Conservation (phyloP, 1,140 invertebrate species). For the Pseudomyrmex cubaensis region DNA sequence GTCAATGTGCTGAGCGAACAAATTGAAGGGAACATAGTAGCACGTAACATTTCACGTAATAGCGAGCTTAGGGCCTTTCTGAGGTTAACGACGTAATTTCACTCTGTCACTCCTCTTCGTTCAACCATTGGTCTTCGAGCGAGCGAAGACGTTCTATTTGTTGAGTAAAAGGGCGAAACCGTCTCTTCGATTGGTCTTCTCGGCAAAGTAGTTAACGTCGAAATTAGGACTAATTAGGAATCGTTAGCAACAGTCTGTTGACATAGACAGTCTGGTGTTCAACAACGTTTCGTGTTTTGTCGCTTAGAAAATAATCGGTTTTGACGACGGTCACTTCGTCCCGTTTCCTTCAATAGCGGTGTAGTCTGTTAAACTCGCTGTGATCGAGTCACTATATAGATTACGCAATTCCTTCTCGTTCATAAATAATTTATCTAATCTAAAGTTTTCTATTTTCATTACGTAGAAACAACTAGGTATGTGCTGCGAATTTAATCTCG, state of each 20-base stretch:
- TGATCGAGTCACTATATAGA: too few relatives aligned
- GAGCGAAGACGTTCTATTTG: slow-evolving; percentile 49
- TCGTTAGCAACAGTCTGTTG: slow-evolving; percentile 7
- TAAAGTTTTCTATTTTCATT: too few relatives aligned
- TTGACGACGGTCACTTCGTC: neutral
- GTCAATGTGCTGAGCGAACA: slow-evolving; percentile 3
- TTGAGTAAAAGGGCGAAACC: slow-evolving; percentile 3
- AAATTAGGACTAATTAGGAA: slow-evolving; percentile 61
- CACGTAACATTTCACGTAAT: slow-evolving; percentile 24
- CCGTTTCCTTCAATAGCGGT: neutral
- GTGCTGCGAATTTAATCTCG: too few relatives aligned
- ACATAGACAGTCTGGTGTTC: neutral
- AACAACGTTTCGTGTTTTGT: neutral
- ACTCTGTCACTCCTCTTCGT: neutral
- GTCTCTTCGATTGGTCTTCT: slow-evolving; percentile 6
- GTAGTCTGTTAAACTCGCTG: too few relatives aligned
- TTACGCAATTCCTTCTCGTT: too few relatives aligned
- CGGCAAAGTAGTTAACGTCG: slow-evolving; percentile 41
- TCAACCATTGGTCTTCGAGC: slow-evolving; percentile 20
- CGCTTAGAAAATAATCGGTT: slow-evolving; percentile 24
- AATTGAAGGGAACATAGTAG: slow-evolving; percentile 22
- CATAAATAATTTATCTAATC: too few relatives aligned
- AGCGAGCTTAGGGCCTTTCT: slow-evolving; percentile 37
- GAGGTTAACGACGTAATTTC: slow-evolving; percentile 24
- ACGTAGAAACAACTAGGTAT: too few relatives aligned